Evolutionary conservation across 2,888 invertebrate species (phyloP).

Genomic region (Pammene fasciana): DNA sequence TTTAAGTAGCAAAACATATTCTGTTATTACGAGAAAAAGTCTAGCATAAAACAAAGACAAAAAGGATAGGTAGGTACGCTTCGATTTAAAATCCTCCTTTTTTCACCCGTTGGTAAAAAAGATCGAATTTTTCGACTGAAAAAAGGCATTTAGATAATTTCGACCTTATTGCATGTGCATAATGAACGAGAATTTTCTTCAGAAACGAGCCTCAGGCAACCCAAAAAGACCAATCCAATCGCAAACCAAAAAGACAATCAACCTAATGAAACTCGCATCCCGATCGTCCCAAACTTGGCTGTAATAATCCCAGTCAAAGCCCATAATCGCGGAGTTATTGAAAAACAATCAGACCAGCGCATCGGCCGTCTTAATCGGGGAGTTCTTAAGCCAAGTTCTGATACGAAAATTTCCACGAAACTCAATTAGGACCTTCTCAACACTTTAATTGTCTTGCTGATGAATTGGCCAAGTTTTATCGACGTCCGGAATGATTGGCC

Average conservation of each 20-base stretch:
- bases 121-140: too few relatives aligned
- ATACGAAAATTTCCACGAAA: conserved; percentile 49
- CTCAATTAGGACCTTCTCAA: conserved; percentile 60
- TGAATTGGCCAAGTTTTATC: conserved; percentile 54
- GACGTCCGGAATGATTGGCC: conserved; percentile 37
- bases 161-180: too few relatives aligned
- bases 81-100: too few relatives aligned
- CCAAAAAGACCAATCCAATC: not conserved
- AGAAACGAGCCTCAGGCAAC: not conserved
- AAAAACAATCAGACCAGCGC: conserved; percentile 40
- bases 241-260: conserved; percentile 20
- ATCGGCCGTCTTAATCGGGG: conserved; percentile 48
- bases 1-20: too few relatives aligned
- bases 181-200: too few relatives aligned
- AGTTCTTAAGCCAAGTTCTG: conserved; percentile 46
- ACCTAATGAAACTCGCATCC: conserved; percentile 31
- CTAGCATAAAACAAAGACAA: too few relatives aligned
- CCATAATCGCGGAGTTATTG: conserved; percentile 39
- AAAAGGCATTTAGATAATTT: too few relatives aligned
- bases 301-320: conserved; percentile 34
- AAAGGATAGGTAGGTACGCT: too few relatives aligned
- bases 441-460: conserved; percentile 59
- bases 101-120: too few relatives aligned
- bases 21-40: too few relatives aligned
- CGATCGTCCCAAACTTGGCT: conserved; percentile 26